Conservation (phyloP, 2,797 vertebrate species). For the Rhynchotus rufescens region DNA sequence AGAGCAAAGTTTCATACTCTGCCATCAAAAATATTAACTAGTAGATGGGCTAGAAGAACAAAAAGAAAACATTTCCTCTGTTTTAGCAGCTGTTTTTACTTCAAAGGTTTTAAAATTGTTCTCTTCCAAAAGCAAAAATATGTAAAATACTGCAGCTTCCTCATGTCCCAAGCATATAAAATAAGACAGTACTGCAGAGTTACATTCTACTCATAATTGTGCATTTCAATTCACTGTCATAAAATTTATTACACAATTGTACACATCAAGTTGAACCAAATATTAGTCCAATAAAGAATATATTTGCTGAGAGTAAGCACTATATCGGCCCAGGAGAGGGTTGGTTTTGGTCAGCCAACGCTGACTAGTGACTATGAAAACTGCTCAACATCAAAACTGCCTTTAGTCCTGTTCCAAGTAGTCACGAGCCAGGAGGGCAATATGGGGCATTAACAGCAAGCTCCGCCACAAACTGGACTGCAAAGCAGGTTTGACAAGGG, state of each 20-base stretch:
- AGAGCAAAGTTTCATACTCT: neutral
- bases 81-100: neutral
- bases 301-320: neutral
- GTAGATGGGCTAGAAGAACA: neutral
- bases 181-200: neutral
- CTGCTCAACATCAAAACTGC: neutral
- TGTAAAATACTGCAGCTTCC: neutral
- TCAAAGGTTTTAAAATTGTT: neutral
- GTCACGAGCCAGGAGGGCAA: neutral
- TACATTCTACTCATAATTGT: neutral
- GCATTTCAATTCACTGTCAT: neutral
- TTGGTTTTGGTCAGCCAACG: neutral
- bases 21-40: neutral
- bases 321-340: neutral
- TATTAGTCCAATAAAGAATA: neutral
- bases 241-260: neutral
- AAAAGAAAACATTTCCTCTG: neutral
- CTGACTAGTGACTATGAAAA: accelerated
- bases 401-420: neutral
- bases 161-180: neutral
- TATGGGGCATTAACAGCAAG: neutral
- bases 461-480: neutral
- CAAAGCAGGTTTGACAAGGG: neutral
- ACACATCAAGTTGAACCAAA: neutral
- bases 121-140: neutral